A percentile compares a stretch with the other conserved stretches of the same genome.
Conservation (phyloP, 2,888 invertebrate genomes). For the Kryphioiulus occultus region DNA sequence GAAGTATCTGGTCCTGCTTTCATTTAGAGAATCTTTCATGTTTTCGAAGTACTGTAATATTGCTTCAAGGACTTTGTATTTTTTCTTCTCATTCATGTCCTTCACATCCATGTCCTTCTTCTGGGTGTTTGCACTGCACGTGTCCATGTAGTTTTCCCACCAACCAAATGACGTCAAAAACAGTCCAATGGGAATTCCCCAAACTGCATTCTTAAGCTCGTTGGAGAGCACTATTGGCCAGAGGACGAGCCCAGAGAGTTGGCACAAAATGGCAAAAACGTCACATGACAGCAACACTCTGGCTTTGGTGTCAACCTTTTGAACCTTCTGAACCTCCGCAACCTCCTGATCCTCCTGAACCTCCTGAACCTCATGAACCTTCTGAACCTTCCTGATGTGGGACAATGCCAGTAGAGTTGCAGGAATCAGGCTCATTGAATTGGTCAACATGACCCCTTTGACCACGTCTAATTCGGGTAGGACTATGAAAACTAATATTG, state of each 20-base stretch:
- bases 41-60: slow-evolving; percentile 66
- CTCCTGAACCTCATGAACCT: slow-evolving; percentile 60
- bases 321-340: no score
- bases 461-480: slow-evolving; percentile 65
- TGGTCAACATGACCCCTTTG: slow-evolving; percentile 65
- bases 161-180: slow-evolving; percentile 89
- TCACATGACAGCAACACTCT: slow-evolving; percentile 66
- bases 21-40: not conserved
- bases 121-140: slow-evolving; percentile 75
- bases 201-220: slow-evolving; percentile 64
- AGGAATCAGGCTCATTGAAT: slow-evolving; percentile 65
- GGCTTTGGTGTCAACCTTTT: slow-evolving; percentile 55
- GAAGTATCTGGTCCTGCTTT: slow-evolving; percentile 70
- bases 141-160: slow-evolving; percentile 97
- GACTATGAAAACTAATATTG: slow-evolving; percentile 64
- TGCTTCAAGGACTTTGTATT: slow-evolving; percentile 53
- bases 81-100: slow-evolving; percentile 66
- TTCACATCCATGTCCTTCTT: slow-evolving; percentile 77
- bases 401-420: slow-evolving; percentile 60
- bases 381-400: slow-evolving; percentile 60
- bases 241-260: slow-evolving; percentile 72
- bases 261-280: slow-evolving; percentile 70
- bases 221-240: slow-evolving; percentile 69
- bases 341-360: no score
- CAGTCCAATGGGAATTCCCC: slow-evolving; percentile 86